Evolutionary conservation across 1,140 invertebrate species (phyloP).

Genomic region (Caenorhabditis elegans): WBcel235 BX284602.5:6130001-6130500

Average conservation of each 20-base stretch:
- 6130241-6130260: background rate
- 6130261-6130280: conserved; percentile 1
- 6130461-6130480: background rate
- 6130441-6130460: conserved; percentile 11
- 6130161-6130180: too few relatives aligned
- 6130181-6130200: too few relatives aligned
- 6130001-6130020: background rate
- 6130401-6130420: conserved; percentile 9
- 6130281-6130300: background rate
- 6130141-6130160: too few relatives aligned
- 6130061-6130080: too few relatives aligned
- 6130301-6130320: too few relatives aligned
- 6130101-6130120: too few relatives aligned
- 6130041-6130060: too few relatives aligned
- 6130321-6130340: background rate
- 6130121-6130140: too few relatives aligned
- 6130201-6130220: background rate
- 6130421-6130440: background rate
- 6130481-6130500: conserved; percentile 8
- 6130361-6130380: background rate
- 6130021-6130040: background rate
- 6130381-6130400: background rate
- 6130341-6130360: background rate
- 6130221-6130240: background rate
- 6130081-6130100: too few relatives aligned